These are phyloP conservation scores for Montipora foliosa DNA, from an alignment of 64 coral and sea anemone species.

Conservation along the genomic window DNA sequence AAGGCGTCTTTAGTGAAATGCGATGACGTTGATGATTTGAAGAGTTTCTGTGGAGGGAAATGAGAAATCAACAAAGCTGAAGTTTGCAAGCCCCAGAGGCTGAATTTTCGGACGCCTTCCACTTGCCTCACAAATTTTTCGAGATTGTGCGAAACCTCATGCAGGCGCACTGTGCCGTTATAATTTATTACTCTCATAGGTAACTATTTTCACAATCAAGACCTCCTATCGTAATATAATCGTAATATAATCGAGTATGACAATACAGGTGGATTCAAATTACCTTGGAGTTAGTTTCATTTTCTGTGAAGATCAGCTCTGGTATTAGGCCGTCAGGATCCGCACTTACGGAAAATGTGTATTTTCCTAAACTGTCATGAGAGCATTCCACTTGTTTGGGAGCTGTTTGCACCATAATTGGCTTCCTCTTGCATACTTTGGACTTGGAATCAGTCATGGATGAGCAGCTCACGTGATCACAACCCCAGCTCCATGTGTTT, in stretches of 20 bases:
- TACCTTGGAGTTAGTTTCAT: slow-evolving; percentile 89
- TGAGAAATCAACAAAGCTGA: background rate
- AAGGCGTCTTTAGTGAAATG: slow-evolving; percentile 73
- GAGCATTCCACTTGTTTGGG: slow-evolving; percentile 43
- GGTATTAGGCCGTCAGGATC: slow-evolving; percentile 39
- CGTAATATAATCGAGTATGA: no score
- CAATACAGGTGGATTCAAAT: background rate
- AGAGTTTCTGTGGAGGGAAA: slow-evolving; percentile 34
- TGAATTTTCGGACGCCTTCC: background rate
- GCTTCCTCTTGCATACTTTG: slow-evolving; percentile 36
- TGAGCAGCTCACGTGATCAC: slow-evolving; percentile 54
- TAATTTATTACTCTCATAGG: no score
- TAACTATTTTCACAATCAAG: no score
- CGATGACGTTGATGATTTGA: slow-evolving; percentile 27
- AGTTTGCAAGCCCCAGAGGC: no score
- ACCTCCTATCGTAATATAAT: no score
- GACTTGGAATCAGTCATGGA: background rate
- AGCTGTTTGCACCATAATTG: slow-evolving; percentile 28
- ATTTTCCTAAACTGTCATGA: slow-evolving; percentile 65
- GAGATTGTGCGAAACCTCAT: no score
- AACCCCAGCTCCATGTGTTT: slow-evolving; percentile 86
- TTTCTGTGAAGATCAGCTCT: slow-evolving; percentile 83
- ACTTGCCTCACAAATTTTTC: no score
- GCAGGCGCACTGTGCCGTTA: no score
- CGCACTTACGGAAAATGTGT: slow-evolving; percentile 40